Percentiles rank a stretch among this genome's conserved stretches.
phyloP scores from a whole-genome alignment of 2,113 vertebrate species.

The Helogale parvula region DNA sequence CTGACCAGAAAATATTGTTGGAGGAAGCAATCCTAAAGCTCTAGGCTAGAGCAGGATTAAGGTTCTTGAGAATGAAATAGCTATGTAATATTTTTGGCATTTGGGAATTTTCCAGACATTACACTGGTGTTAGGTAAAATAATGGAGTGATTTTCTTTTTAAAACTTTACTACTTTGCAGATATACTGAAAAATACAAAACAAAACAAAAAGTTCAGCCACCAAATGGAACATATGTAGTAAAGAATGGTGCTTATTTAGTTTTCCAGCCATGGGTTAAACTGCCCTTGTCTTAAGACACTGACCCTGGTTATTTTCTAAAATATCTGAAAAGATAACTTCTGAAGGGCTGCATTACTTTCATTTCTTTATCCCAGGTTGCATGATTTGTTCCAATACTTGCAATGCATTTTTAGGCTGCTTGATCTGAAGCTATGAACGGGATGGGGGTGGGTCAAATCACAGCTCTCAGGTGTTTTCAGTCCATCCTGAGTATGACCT shows the following conservation, averaged over 20 bases:
- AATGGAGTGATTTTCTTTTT: not conserved
- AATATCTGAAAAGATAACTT: not conserved
- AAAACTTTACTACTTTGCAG: not conserved
- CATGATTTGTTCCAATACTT: not conserved
- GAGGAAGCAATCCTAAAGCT: slow-evolving; percentile 15
- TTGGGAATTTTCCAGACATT: slow-evolving; percentile 15
- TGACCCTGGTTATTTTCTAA: not conserved
- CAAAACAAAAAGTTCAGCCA: not conserved
- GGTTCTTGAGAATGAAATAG: slow-evolving; percentile 35
- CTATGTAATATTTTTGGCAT: slow-evolving; percentile 40
- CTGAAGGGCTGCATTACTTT: not conserved
- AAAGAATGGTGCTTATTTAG: not conserved
- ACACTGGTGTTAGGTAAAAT: not conserved
- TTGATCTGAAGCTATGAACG: not conserved
- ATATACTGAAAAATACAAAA: not conserved
- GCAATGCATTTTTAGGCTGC: not conserved
- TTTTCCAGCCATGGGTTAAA: not conserved
- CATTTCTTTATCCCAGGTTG: not conserved
- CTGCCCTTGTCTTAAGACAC: not conserved
- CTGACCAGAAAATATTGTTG: slow-evolving; percentile 36
- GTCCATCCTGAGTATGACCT: not conserved
- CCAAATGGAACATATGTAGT: not conserved
- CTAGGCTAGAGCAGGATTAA: slow-evolving; percentile 29
- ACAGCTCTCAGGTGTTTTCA: not conserved
- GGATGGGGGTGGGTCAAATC: not conserved